Percentiles rank a stretch among this genome's conserved stretches.
These are phyloP conservation scores for Nannospalax galili DNA, from an alignment of 2,113 vertebrate genomes.

Conservation along the genomic window DNA sequence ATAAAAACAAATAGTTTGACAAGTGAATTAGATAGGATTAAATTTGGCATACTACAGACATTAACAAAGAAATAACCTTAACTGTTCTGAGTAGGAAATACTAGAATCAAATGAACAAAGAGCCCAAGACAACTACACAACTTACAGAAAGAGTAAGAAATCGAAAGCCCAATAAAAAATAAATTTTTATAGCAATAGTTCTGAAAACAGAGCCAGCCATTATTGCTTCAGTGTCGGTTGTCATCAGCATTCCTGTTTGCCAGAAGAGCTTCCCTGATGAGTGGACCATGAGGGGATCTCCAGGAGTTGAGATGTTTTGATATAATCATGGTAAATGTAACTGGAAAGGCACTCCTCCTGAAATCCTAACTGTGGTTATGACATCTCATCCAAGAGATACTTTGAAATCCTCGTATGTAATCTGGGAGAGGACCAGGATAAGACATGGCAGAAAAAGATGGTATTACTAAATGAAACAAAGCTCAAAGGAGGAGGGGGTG, in stretches of 20 bases:
- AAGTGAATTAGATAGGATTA: too few relatives aligned
- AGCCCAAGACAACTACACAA: neutral
- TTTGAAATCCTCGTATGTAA: neutral
- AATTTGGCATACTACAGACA: neutral
- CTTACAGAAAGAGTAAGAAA: neutral
- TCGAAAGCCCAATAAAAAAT: neutral
- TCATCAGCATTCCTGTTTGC: neutral
- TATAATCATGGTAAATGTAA: neutral
- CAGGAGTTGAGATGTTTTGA: neutral
- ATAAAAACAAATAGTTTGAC: neutral
- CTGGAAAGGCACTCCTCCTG: neutral
- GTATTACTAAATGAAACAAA: neutral
- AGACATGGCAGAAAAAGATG: too few relatives aligned
- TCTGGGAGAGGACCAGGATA: neutral
- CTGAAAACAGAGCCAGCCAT: neutral
- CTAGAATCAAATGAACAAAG: fast-evolving
- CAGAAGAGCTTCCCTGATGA: neutral
- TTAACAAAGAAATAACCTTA: neutral
- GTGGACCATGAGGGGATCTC: neutral
- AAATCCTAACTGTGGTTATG: neutral
- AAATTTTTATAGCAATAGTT: neutral
- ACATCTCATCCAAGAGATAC: neutral
- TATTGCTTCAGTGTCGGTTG: neutral
- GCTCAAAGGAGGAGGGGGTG: neutral
- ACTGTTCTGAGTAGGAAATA: too few relatives aligned